Evolutionary conservation across 2,113 vertebrate genomes (phyloP).

Genomic region (Thamnophis sirtalis): DNA sequence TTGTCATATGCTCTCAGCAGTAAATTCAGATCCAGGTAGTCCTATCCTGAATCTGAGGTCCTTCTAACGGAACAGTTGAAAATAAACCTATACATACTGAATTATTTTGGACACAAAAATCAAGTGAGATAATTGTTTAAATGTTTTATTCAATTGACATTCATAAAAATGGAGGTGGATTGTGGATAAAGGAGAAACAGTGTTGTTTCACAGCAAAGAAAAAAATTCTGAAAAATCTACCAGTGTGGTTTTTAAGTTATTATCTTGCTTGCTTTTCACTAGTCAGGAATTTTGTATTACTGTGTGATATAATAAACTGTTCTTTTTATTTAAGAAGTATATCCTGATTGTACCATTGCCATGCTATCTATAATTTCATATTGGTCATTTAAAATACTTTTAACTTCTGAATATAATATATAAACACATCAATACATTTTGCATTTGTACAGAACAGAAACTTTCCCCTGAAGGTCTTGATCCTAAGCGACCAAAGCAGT

Average conservation of each 20-base stretch:
- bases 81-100: background rate
- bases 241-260: background rate
- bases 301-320: background rate
- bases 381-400: background rate
- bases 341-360: background rate
- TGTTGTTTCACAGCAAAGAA: background rate
- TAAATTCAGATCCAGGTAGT: background rate
- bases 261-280: background rate
- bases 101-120: background rate
- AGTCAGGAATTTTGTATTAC: background rate
- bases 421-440: constrained; percentile 42
- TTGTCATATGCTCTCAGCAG: background rate
- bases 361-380: background rate
- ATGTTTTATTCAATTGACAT: background rate
- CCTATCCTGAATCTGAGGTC: background rate
- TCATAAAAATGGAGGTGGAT: background rate
- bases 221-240: background rate
- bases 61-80: background rate
- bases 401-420: constrained; percentile 15
- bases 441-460: constrained; percentile 69
- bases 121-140: background rate
- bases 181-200: background rate
- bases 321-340: background rate
- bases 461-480: constrained; percentile 72
- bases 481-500: constrained; percentile 84